Evolutionary conservation across 2,797 vertebrate species (phyloP).

Genomic region (Sebastes iracundus): DNA sequence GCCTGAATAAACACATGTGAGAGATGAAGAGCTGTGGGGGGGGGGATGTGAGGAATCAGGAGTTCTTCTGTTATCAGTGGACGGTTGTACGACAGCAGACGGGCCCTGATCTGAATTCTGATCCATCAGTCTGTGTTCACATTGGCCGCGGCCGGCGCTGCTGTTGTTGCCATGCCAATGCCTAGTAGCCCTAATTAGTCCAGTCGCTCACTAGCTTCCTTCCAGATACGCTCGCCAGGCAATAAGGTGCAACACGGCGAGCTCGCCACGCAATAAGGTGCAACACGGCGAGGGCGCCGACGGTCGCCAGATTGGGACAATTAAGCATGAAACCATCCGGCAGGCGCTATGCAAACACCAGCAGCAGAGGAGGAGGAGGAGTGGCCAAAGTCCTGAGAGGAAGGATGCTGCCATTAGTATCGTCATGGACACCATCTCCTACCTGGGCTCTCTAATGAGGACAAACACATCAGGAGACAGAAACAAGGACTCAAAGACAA

Average conservation of each 20-base stretch:
- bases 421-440: conserved; percentile 47
- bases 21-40: neutral
- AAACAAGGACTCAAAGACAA: neutral
- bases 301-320: conserved; percentile 33
- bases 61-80: neutral
- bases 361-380: conserved; percentile 7
- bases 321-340: conserved; percentile 24
- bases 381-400: conserved; percentile 63
- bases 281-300: neutral
- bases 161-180: conserved; percentile 63
- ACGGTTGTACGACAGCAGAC: conserved; percentile 31
- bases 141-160: neutral
- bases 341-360: conserved; percentile 58
- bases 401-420: conserved; percentile 41
- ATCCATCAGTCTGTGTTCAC: conserved; percentile 9
- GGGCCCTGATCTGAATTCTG: conserved; percentile 26
- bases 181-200: conserved; percentile 47
- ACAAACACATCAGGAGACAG: conserved; percentile 35
- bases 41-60: neutral
- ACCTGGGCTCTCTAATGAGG: conserved; percentile 6
- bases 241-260: conserved; percentile 10
- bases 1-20: conserved; percentile 38
- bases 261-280: neutral
- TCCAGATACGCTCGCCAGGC: conserved; percentile 7
- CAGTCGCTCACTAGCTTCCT: conserved; percentile 22